phyloP scores from a whole-genome alignment of 2,797 vertebrate species.

The Cryptoblepharus egeriae region DNA sequence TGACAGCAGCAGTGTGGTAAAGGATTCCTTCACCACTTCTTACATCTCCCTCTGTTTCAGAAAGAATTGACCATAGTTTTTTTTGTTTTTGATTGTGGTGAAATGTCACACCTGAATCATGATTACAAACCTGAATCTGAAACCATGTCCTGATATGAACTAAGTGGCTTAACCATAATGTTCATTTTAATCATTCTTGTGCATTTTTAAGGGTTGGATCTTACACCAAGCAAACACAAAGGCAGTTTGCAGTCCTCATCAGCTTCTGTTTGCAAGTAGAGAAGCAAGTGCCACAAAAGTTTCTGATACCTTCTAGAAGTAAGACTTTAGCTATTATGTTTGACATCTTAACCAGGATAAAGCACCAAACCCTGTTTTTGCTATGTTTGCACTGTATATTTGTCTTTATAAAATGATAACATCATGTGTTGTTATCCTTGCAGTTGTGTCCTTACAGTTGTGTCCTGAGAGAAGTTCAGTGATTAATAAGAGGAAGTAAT shows the following conservation, averaged over 20 bases:
- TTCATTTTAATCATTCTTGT: background rate
- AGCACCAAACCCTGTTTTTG: background rate
- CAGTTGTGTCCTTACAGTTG: background rate
- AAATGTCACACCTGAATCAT: background rate
- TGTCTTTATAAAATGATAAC: background rate
- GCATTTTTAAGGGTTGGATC: background rate
- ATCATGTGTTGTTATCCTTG: background rate
- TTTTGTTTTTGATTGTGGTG: background rate
- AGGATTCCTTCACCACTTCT: no score
- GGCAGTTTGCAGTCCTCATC: background rate
- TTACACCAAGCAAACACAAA: background rate
- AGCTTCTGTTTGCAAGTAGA: background rate
- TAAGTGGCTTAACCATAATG: background rate
- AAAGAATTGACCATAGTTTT: background rate
- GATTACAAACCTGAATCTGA: background rate
- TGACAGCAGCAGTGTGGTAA: no score
- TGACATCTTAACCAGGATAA: background rate
- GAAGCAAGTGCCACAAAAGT: background rate
- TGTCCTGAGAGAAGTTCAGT: background rate
- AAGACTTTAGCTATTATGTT: background rate
- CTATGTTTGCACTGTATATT: background rate
- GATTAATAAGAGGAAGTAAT: accelerated
- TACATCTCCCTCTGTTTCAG: background rate
- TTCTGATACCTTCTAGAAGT: background rate
- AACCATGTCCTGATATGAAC: background rate